phyloP scores from a whole-genome alignment of 92 coral and sea anemone species.

The Parazoanthus darwini region DNA sequence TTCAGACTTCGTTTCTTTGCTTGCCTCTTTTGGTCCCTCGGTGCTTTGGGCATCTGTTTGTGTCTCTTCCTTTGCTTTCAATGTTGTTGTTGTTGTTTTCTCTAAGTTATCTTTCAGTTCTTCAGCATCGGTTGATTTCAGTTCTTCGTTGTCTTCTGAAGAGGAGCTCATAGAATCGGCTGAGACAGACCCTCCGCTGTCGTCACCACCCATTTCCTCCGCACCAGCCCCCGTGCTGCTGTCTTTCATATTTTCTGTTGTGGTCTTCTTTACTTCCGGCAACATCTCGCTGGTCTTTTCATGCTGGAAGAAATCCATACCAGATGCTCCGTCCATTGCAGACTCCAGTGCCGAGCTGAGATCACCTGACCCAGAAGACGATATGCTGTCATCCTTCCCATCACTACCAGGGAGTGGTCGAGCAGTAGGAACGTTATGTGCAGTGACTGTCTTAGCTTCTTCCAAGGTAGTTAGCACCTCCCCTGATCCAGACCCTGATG shows the following conservation, averaged over 20 bases:
- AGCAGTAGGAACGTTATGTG: constrained; percentile 40
- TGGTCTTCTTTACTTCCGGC: constrained; percentile 46
- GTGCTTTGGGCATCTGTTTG: not conserved
- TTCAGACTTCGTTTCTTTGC: not conserved
- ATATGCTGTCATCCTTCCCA: constrained; percentile 52
- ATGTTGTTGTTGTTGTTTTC: not conserved
- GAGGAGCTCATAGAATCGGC: constrained; percentile 10
- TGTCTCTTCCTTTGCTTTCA: not conserved
- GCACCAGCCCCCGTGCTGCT: not conserved
- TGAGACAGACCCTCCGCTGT: constrained; percentile 13
- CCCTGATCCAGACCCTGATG: constrained; percentile 73
- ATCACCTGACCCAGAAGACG: constrained; percentile 80
- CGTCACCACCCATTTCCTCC: constrained; percentile 29
- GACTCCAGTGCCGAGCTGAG: constrained; percentile 34
- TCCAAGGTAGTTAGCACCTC: constrained; percentile 28
- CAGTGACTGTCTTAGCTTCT: not conserved
- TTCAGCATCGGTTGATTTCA: not conserved
- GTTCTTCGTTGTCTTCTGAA: constrained; percentile 21
- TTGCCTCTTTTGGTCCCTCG: constrained; percentile 2
- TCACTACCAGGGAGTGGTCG: constrained; percentile 68
- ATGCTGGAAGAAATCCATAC: constrained; percentile 54
- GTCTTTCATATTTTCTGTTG: constrained; percentile 21
- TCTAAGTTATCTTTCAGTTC: not conserved
- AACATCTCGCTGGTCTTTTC: constrained; percentile 64
- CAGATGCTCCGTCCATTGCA: constrained; percentile 45